phyloP scores from a whole-genome alignment of 1,140 invertebrate species.

The Brachionus asplanchnoidis region DNA sequence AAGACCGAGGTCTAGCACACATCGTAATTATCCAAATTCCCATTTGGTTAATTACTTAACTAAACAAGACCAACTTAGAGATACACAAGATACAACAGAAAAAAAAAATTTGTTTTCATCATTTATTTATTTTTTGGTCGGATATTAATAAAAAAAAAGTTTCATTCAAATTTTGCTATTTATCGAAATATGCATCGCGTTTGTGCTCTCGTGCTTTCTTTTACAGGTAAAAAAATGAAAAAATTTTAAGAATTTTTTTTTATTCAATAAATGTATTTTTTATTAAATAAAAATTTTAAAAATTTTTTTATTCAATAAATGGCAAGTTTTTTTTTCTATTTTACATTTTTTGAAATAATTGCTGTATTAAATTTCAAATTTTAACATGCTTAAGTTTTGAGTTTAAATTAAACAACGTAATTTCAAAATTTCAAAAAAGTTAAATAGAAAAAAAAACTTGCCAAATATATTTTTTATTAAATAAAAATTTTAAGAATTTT shows the following conservation, averaged over 20 bases:
- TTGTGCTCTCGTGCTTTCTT: background rate
- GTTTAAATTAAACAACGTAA: no score
- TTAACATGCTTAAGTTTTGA: no score
- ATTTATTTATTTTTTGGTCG: background rate
- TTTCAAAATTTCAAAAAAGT: no score
- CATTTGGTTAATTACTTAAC: constrained; percentile 37
- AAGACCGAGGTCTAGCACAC: background rate
- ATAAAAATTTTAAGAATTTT: no score
- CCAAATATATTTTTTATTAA: no score
- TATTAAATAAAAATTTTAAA: background rate
- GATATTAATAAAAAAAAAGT: background rate
- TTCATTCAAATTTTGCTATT: background rate
- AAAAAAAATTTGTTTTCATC: background rate
- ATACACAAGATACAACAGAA: background rate
- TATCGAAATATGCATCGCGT: background rate
- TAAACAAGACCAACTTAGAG: constrained; percentile 8
- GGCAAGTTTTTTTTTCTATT: no score
- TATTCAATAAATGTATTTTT: background rate
- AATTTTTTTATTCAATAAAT: no score
- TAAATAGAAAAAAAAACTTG: no score
- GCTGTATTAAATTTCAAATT: no score
- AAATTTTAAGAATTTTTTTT: background rate
- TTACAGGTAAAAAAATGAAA: background rate
- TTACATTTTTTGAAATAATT: no score
- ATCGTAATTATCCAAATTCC: background rate